Conservation (phyloP, 2,888 invertebrate species). For the Dryadula phaetusa region DNA sequence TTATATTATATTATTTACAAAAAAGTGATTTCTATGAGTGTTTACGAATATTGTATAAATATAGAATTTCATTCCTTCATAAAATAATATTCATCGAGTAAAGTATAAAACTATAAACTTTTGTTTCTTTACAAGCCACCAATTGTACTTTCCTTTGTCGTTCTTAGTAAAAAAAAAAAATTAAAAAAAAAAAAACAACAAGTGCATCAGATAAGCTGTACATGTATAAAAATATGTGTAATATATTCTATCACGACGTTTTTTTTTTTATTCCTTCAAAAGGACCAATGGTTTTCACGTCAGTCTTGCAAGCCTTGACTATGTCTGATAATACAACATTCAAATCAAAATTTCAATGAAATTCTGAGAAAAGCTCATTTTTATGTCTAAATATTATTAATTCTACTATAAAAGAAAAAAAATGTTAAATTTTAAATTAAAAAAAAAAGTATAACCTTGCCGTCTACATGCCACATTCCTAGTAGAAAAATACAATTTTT, state of each 20-base stretch:
- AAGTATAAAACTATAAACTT: conserved; percentile 49
- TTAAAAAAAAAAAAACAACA: conserved; percentile 23
- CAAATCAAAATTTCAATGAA: conserved; percentile 27
- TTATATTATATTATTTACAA: conserved; percentile 51
- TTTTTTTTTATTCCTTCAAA: conserved; percentile 63
- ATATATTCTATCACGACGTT: conserved; percentile 64
- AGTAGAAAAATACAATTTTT: conserved; percentile 49
- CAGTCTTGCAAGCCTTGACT: conserved; percentile 79
- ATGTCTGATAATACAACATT: conserved; percentile 40
- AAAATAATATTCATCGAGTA: conserved; percentile 49
- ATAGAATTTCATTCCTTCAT: conserved; percentile 54
- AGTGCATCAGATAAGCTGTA: conserved; percentile 50
- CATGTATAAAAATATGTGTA: conserved; percentile 71
- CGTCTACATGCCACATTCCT: conserved; percentile 39
- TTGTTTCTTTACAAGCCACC: conserved; percentile 39
- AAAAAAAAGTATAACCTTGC: conserved; percentile 23
- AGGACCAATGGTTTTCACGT: conserved; percentile 68
- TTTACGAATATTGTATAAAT: conserved; percentile 58
- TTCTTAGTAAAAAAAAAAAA: conserved; percentile 26
- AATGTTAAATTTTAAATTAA: background rate
- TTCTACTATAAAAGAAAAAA: conserved; percentile 17
- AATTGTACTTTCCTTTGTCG: conserved; percentile 33
- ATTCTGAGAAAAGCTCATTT: conserved; percentile 40
- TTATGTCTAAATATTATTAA: conserved; percentile 26
- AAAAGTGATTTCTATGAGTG: conserved; percentile 50